phyloP scores from a whole-genome alignment of 2,113 vertebrate species.

The Seriola quinqueradiata region DNA sequence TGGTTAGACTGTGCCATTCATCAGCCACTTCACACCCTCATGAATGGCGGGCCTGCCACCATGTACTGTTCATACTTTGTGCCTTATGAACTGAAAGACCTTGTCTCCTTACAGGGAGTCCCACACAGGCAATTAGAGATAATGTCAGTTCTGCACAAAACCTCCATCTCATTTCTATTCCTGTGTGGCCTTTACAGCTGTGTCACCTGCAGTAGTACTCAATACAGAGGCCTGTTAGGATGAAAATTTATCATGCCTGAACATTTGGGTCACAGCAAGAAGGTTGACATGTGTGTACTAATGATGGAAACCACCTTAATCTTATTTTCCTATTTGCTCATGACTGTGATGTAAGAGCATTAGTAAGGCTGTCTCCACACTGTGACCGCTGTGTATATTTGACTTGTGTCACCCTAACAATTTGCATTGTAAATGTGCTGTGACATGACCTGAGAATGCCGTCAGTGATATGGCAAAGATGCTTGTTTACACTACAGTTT shows the following conservation, averaged over 20 bases:
- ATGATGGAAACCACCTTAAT: not conserved
- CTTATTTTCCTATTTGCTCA: conserved; percentile 14
- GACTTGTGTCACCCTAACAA: not conserved
- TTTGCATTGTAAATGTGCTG: conserved; percentile 63
- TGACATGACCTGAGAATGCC: not conserved
- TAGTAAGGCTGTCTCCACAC: not conserved
- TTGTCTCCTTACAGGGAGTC: conserved; percentile 16
- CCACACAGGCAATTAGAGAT: conserved; percentile 13
- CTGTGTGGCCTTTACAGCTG: not conserved
- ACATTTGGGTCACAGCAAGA: not conserved
- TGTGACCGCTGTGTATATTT: not conserved
- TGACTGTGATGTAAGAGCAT: not conserved
- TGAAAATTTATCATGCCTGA: not conserved
- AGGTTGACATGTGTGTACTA: not conserved
- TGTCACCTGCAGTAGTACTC: not conserved
- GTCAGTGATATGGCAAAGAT: not conserved
- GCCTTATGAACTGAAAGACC: not conserved
- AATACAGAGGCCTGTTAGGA: not conserved
- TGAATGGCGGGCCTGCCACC: not conserved
- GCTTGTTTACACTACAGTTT: not conserved
- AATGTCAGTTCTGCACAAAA: conserved; percentile 7
- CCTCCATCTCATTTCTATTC: conserved; percentile 16
- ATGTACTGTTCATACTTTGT: not conserved
- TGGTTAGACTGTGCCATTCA: not conserved
- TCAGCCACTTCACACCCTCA: not conserved